Conservation (phyloP, 2,113 vertebrate genomes). For the Stomatorhinus ivindoensis region DNA sequence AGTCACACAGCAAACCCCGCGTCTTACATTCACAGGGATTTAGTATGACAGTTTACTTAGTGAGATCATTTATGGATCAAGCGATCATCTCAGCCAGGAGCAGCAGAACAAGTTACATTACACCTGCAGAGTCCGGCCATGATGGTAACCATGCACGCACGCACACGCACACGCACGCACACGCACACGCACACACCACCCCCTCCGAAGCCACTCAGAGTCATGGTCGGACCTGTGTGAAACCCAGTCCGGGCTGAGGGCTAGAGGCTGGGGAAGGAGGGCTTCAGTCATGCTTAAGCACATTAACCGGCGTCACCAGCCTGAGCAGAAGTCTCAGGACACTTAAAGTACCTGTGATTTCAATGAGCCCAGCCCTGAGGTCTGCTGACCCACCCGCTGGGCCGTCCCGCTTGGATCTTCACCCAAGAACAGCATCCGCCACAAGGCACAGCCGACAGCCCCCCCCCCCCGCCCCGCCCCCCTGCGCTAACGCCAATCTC, state of each 20-base stretch:
- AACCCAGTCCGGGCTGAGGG: slow-evolving; percentile 46
- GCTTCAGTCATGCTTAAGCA: neutral
- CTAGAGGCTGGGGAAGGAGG: slow-evolving; percentile 24
- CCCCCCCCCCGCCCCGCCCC: neutral
- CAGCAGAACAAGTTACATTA: neutral
- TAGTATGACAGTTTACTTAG: neutral
- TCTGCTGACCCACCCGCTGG: neutral
- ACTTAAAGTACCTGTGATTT: neutral
- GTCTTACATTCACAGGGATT: neutral
- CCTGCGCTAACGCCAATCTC: neutral
- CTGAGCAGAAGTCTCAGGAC: neutral
- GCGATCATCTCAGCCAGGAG: neutral
- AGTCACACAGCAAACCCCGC: neutral
- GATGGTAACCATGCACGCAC: neutral
- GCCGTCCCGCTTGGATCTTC: neutral
- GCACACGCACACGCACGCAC: neutral
- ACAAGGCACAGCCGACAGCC: neutral
- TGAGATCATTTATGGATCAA: neutral
- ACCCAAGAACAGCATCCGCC: neutral
- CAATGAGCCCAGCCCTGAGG: neutral
- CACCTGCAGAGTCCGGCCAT: neutral
- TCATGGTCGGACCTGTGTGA: slow-evolving; percentile 52
- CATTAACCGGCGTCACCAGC: neutral
- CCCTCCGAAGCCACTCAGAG: neutral
- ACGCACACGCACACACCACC: neutral